Percentiles rank a stretch among this genome's conserved stretches.
phyloP scores from a whole-genome alignment of 2,888 invertebrate genomes.

The Autographa gamma region DNA sequence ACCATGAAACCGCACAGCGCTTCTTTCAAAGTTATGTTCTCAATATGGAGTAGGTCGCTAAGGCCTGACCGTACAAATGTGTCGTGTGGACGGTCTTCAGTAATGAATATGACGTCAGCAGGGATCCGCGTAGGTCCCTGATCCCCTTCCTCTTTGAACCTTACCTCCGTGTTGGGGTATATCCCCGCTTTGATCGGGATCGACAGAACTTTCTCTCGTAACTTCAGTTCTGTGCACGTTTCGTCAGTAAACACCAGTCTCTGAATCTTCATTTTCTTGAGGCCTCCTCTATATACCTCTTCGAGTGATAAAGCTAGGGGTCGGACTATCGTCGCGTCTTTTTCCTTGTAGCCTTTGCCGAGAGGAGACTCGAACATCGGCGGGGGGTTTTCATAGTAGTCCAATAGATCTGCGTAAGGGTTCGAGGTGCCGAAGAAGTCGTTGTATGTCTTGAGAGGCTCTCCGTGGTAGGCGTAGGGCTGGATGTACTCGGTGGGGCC shows the following conservation, averaged over 20 bases:
- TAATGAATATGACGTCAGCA: slow-evolving; percentile 93
- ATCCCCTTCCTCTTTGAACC: slow-evolving; percentile 94
- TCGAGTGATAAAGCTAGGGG: slow-evolving; percentile 86
- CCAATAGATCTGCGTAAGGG: slow-evolving; percentile 94
- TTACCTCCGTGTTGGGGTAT: slow-evolving; percentile 91
- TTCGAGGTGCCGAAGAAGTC: slow-evolving; percentile 95
- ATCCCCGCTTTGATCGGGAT: slow-evolving; percentile 93
- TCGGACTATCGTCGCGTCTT: slow-evolving; percentile 84
- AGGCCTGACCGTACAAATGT: slow-evolving; percentile 90
- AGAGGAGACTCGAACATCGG: slow-evolving; percentile 90
- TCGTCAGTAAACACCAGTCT: slow-evolving; percentile 91
- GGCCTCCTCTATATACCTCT: slow-evolving; percentile 91
- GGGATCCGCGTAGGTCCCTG: slow-evolving; percentile 92
- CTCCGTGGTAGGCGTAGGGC: slow-evolving; percentile 94
- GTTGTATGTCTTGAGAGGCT: slow-evolving; percentile 92
- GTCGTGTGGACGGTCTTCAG: slow-evolving; percentile 92
- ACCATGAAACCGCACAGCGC: slow-evolving; percentile 92
- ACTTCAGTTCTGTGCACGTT: slow-evolving; percentile 89
- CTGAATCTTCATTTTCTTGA: slow-evolving; percentile 95
- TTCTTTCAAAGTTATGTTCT: slow-evolving; percentile 90
- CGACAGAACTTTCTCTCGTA: slow-evolving; percentile 92
- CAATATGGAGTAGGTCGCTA: slow-evolving; percentile 90
- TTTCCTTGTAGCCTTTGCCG: slow-evolving; percentile 90
- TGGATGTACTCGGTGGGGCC: slow-evolving; percentile 91
- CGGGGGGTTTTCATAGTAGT: slow-evolving; percentile 90